Evolutionary conservation across 1,140 invertebrate species (phyloP), one percentile per base, ranked within the genome.

Genomic region (Drosophila orena): DNA sequence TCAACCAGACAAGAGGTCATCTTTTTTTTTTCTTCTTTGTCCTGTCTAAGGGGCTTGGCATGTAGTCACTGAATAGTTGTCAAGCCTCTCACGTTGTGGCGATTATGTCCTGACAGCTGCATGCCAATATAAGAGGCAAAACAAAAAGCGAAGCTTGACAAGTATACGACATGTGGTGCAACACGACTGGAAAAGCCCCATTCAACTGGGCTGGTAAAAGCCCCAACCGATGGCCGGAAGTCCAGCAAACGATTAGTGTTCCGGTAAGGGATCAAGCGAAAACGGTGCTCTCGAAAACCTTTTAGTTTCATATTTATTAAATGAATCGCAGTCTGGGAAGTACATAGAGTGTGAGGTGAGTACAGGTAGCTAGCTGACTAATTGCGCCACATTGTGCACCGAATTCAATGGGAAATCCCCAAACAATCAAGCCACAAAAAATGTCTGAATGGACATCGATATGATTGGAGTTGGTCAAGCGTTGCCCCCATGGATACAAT

Each of bases 291-390:
- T 57, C 27, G 22, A 52, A 80, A 85, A 80, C 81, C 81, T 69
- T 85, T 85, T 46, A 76, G 60, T 71, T 78, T 81, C 78, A 79
- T 79, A 81, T 72, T 72, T 86, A 76, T 78, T 81, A 68, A 86
- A 85, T 86, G 65, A 86, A 64, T 81, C 59, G 37, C 11, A 42
- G 61, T 50, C 27, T 56, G 50, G 6, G 11, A n/a, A 22, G 24
- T 11, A n/a, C n/a, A n/a, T n/a, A 12, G 22, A 15, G 50, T 30
- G 52, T 38, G 42, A 56, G 34, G 11, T 20, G 38, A 37, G 24
- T 49, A 34, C 59, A 70, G 69, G 27, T 71, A 43, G n/a, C 69
- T 71, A 43, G n/a, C 69, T 14, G 55, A 55, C 81, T 85, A 86
- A 86, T 88, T 86, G 83, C 75, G 75, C 47, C 70, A 76, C 52